These are phyloP conservation scores for Drosophila leontia DNA, from an alignment of 1,140 invertebrate genomes.

Conservation along the genomic window DNA sequence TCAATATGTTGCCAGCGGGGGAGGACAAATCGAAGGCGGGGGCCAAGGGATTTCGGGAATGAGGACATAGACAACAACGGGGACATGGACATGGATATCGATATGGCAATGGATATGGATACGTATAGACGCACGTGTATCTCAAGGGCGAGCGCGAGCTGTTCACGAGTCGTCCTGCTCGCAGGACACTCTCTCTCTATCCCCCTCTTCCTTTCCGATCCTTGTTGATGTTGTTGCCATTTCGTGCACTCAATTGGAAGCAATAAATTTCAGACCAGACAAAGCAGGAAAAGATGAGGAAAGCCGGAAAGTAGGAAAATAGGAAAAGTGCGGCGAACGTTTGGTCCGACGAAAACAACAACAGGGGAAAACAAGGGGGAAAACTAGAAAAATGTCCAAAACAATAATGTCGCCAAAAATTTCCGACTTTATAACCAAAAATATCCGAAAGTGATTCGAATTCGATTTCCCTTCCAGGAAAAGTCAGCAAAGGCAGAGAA, in stretches of 20 bases:
- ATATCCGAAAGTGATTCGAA: constrained; percentile 85
- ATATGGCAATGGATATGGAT: constrained; percentile 35
- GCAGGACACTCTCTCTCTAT: constrained; percentile 2
- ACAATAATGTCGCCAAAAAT: constrained; percentile 84
- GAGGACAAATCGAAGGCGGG: constrained; percentile 2
- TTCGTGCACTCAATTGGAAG: constrained; percentile 84
- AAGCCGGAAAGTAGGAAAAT: constrained; percentile 12
- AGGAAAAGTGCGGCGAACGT: constrained; percentile 11
- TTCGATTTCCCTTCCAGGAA: constrained; percentile 76
- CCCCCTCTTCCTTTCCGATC: constrained; percentile 6
- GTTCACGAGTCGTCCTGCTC: constrained; percentile 61
- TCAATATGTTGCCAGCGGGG: constrained; percentile 71
- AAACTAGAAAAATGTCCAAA: constrained; percentile 76
- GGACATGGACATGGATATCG: constrained; percentile 11
- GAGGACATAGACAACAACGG: constrained; percentile 39
- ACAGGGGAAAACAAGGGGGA: constrained; percentile 5
- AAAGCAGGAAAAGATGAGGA: constrained; percentile 39
- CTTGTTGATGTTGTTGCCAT: constrained; percentile 51
- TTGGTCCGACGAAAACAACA: constrained; percentile 5
- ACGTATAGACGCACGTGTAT: constrained; percentile 71
- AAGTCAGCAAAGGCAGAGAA: constrained; percentile 15
- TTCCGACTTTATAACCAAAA: constrained; percentile 83
- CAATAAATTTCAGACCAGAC: constrained; percentile 83
- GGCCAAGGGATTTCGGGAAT: constrained; percentile 12
- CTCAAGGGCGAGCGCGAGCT: constrained; percentile 78